Evolutionary conservation across 2,888 invertebrate species (phyloP).

Genomic region (Noctua comes): DNA sequence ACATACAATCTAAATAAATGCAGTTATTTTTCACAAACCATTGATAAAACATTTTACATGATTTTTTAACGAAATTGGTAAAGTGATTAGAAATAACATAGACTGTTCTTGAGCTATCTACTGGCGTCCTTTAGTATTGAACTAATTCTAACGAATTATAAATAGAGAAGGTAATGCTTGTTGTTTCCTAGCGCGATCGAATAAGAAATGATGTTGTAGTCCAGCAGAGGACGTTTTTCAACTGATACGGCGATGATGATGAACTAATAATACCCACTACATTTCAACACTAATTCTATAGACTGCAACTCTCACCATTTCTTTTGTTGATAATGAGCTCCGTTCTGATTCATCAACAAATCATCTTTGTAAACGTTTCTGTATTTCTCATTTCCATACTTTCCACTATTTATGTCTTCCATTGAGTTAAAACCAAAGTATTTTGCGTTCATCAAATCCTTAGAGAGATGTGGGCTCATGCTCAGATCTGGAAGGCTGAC

Average conservation of each 20-base stretch:
- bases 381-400: slow-evolving; percentile 55
- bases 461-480: slow-evolving; percentile 46
- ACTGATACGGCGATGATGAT: background rate
- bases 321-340: slow-evolving; percentile 64
- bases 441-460: slow-evolving; percentile 56
- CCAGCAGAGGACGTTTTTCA: background rate
- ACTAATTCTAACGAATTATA: no score
- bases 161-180: no score
- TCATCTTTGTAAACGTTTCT: slow-evolving; percentile 58
- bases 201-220: background rate
- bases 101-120: background rate
- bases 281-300: background rate
- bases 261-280: background rate
- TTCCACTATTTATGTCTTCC: slow-evolving; percentile 52
- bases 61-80: background rate
- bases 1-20: no score
- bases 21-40: no score
- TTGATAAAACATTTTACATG: background rate
- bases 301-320: slow-evolving; percentile 70
- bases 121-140: no score
- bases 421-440: slow-evolving; percentile 51
- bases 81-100: no score
- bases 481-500: slow-evolving; percentile 56
- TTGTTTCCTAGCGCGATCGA: background rate
- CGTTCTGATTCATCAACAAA: slow-evolving; percentile 41